Evolutionary conservation across 1,140 invertebrate genomes (phyloP), one percentile per base, ranked within the genome.

Genomic region (Achroia grisella): DNA sequence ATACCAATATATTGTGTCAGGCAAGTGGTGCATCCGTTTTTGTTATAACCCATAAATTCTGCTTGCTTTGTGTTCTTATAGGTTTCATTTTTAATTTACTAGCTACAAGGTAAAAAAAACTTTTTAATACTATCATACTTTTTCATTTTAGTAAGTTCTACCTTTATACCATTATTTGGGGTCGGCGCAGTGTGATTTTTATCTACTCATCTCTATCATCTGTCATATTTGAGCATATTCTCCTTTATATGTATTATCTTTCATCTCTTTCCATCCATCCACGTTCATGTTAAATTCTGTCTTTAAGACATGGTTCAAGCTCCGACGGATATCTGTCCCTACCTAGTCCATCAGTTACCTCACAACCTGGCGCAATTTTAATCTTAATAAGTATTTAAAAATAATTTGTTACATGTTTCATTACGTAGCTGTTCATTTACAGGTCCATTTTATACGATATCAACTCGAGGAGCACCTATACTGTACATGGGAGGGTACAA

Each of bases 401-500:
- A 56, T n/a, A 14, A 35, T n/a, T 56, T 56, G 33, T 53, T 43
- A 32, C 51, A 63, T 8, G 32, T 43, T 43, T 32, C 17, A 50
- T n/a, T n/a, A n/a, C n/a, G n/a, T n/a, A n/a, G n/a, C n/a, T n/a
- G n/a, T n/a, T n/a, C n/a, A n/a, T n/a, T n/a, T n/a, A n/a, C n/a
- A n/a, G 40, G 31, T 9, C 8, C 36, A 29, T 9, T 29, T 1
- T 52, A 23, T 11, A 6, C 3, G 9, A 54, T 8, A 28, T 41
- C 52, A 4, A 11, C 32, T 3, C 17, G 39, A 2, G 58, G 58
- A n/a, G 62, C 59, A 8, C 51, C 52, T 1, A 52, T 73, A 5
- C 34, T 73, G 2, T 47, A 49, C 10, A 31, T 66, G n/a, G 50
- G 45, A 5, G 57, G 56, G 0, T 66, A 56, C 48, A 66, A 55